Evolutionary conservation across 2,888 invertebrate species (phyloP), one percentile per base, ranked within the genome.

Genomic region (Pristionchus arcanus): DNA sequence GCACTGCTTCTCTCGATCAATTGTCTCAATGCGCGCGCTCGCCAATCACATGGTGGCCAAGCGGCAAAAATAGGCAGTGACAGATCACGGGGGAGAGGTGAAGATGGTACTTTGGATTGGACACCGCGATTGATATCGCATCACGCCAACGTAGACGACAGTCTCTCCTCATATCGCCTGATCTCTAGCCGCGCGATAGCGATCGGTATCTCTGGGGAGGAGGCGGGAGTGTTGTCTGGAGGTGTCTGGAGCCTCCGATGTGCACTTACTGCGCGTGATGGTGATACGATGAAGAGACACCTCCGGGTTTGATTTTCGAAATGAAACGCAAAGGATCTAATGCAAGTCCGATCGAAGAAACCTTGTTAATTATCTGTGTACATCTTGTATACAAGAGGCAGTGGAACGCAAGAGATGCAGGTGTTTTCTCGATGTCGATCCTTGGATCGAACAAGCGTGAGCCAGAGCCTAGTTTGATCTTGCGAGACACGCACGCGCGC

Each of bases 271-370:
- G 31, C 25, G 19, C 13, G 31, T 71, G 68, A 71, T 71, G 68
- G 34, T 71, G 68, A 71, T 71, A 34, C 68, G 68, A 71, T 71
- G 66, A 25, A 21, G 63, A 63, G 63, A n/a, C n/a, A 63, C 63
- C 63, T 11, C 25, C n/a, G 63, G 4, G 63, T 63, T n/a, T 21
- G 13, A 11, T 63, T 63, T 25, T n/a, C 55, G 55, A 55, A 55
- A 55, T 55, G 55, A 21, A 55, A 55, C 55, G 5, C 21, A 19
- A 55, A 55, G 55, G 13, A 42, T 42, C 42, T 5, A 42, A 49
- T 11, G 42, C 5, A n/a, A n/a, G n/a, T n/a, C n/a, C n/a, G n/a
- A n/a, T n/a, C n/a, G n/a, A n/a, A n/a, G n/a, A n/a, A n/a, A n/a
- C n/a, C n/a, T n/a, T n/a, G n/a, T n/a, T n/a, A n/a, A n/a, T n/a